Evolutionary conservation across 2,797 vertebrate species (phyloP).

Genomic region (Steatocranus sp.): DNA sequence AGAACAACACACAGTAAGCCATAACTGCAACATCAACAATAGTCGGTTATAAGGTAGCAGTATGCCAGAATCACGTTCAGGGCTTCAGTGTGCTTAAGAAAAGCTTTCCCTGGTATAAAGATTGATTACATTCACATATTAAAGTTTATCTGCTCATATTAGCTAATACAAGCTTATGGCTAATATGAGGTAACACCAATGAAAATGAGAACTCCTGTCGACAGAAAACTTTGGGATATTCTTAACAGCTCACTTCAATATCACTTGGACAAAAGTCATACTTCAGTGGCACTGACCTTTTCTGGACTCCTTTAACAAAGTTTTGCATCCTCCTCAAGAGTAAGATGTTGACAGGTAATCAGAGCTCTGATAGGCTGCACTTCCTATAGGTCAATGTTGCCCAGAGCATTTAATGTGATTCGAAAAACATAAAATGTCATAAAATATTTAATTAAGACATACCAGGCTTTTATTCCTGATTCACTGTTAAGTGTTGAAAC

Average conservation of each 20-base stretch:
- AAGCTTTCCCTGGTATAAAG: background rate
- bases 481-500: background rate
- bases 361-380: background rate
- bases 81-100: background rate
- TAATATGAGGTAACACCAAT: background rate
- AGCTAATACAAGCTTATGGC: background rate
- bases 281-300: background rate
- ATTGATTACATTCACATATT: background rate
- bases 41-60: background rate
- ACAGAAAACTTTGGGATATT: background rate
- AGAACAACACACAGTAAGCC: background rate
- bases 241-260: background rate
- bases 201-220: background rate
- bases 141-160: background rate
- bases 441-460: background rate
- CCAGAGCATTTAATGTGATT: background rate
- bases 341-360: background rate
- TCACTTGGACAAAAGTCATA: background rate
- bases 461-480: background rate
- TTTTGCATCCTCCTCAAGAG: background rate
- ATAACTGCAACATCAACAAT: background rate
- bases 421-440: background rate
- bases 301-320: background rate
- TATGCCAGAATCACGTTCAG: background rate
- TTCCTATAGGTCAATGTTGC: background rate